Evolutionary conservation across 2,797 vertebrate genomes (phyloP), one percentile per base, ranked within the genome.

Genomic region (Spatula versicolor): DNA sequence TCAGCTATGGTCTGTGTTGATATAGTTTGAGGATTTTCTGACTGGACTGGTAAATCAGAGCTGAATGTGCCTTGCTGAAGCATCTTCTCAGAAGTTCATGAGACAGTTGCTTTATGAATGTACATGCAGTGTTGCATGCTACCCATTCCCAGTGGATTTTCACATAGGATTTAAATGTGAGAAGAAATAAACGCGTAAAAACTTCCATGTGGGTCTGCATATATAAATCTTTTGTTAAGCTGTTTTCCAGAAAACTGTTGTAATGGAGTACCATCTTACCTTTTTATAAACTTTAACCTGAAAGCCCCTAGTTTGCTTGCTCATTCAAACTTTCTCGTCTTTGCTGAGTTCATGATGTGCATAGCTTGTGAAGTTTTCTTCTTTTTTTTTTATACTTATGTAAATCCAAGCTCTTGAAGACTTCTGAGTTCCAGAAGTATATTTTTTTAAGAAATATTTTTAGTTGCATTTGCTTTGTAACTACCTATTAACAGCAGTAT

Each of bases 61-160:
- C 30, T 16, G 52, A 8, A 21, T n/a, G 17, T 59, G 59, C 35
- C 41, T 21, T 7, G 31, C 14, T 59, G 58, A 54, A 66, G 83
- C 8, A 30, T 28, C 64, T 2, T 62, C 62, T 63, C 35, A 3
- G 11, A 17, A 75, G 48, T 11, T 20, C 50, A 9, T 3, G 50
- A 37, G 13, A 35, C 1, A 3, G 41, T 17, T 13, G 43, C 22
- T 21, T 63, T 35, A 60, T 14, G 26, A 11, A 39, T 21, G 45
- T 9, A 18, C 55, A 31, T 8, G 60, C 4, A 19, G 19, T 23
- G 37, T 31, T 33, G 6, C 16, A 2, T 20, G 4, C 35, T 30
- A 2, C 19, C 11, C 0, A 0, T 14, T 58, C 66, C 45, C 62
- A 4, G 13, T 4, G 55, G 16, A 7, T 33, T 90, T 78, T 26